Evolutionary conservation across 2,113 vertebrate species (phyloP), one percentile per base, ranked within the genome.

Genomic region (Poeciliopsis retropinna): DNA sequence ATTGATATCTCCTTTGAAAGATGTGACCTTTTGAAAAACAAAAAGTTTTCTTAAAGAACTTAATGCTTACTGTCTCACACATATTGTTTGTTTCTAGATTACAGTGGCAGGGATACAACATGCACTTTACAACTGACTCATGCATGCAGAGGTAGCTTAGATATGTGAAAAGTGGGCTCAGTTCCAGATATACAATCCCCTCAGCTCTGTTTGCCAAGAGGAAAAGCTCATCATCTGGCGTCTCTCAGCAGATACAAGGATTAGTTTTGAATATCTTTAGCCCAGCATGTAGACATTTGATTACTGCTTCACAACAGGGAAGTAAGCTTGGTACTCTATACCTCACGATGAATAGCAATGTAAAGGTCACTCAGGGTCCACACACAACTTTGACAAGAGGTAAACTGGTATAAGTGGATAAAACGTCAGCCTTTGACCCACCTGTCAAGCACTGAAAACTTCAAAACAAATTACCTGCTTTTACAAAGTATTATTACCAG

Each of bases 201-300:
- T 31, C 75, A 57, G 81, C 80, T 39, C 39, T n/a, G 72, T 80
- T 84, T 86, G 76, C 81, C 81, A 73, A 74, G 79, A 83, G 76
- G 83, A 78, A 82, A 78, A 75, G 79, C 76, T 84, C 83, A 85
- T 90, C 86, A 86, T 80, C 87, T 73, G 76, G 74, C 30, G 67
- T 86, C 90, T 91, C 70, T 85, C 72, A 91, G 68, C 67, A 82
- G 72, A 91, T 87, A 85, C 83, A 67, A 81, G 85, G 90, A 90
- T 93, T 87, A 84, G 73, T 61, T 79, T 84, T 79, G 77, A 77
- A 84, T 86, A 89, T 90, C 87, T 79, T 66, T 72, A 69, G 67
- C 79, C 66, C 77, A 47, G 75, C 75, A 11, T 90, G 83, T 84
- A 74, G 70, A 82, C 70, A 66, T 86, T 91, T 85, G 85, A 83